These are phyloP conservation scores for Antheraea mylitta DNA, from an alignment of 1,140 invertebrate genomes.

Conservation along the genomic window DNA sequence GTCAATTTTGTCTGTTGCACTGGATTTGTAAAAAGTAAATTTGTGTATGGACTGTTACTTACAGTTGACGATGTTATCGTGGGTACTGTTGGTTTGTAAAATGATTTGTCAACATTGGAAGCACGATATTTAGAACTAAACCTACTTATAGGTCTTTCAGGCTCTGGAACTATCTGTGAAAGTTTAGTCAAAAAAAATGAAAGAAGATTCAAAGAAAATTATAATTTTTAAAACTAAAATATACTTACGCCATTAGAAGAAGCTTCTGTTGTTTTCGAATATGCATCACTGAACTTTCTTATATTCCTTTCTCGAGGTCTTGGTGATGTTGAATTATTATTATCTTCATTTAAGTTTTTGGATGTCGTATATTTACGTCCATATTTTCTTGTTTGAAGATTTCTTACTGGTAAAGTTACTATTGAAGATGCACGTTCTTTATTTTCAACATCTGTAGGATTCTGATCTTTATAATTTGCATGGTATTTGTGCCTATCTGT, in stretches of 20 bases:
- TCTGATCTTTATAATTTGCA: slow-evolving; percentile 55
- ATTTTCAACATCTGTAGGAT: slow-evolving; percentile 26
- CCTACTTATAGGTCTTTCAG: slow-evolving; percentile 66
- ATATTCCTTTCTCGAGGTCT: slow-evolving; percentile 46
- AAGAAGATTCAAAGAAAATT: background rate
- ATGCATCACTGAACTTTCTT: slow-evolving; percentile 58
- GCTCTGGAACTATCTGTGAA: slow-evolving; percentile 66
- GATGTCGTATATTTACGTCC: slow-evolving; percentile 40
- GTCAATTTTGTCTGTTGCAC: slow-evolving; percentile 14
- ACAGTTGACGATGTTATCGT: slow-evolving; percentile 75
- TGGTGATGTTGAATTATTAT: slow-evolving; percentile 29
- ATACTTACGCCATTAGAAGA: slow-evolving; percentile 67
- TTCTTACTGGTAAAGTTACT: slow-evolving; percentile 48
- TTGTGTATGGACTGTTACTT: slow-evolving; percentile 45
- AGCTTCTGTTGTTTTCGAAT: slow-evolving; percentile 62
- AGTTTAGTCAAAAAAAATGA: slow-evolving; percentile 25
- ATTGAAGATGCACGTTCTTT: slow-evolving; percentile 34
- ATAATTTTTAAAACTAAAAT: slow-evolving; percentile 13
- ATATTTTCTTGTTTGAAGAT: slow-evolving; percentile 61
- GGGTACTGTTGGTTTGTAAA: slow-evolving; percentile 75
- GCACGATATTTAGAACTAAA: slow-evolving; percentile 76
- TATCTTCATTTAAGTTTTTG: slow-evolving; percentile 30
- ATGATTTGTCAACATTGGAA: slow-evolving; percentile 64
- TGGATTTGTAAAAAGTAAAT: slow-evolving; percentile 1
- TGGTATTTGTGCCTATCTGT: slow-evolving; percentile 49